Conservation (phyloP, 2,888 invertebrate species). For the Chironomus riparius region DNA sequence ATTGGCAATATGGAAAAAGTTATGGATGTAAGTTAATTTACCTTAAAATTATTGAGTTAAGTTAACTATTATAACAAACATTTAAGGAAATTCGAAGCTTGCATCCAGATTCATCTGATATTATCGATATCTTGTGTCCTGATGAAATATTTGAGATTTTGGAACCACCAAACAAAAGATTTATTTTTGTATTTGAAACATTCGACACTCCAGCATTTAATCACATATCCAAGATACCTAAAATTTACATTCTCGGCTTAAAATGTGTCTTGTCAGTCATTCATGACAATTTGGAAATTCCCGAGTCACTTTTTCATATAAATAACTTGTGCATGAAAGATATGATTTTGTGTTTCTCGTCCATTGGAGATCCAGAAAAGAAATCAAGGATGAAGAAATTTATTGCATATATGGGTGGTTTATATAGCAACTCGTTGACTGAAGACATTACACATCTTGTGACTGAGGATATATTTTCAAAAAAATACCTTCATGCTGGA, state of each 20-base stretch:
- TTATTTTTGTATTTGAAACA: too few species aligned
- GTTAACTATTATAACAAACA: too few species aligned
- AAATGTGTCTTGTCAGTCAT: not conserved
- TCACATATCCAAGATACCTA: too few species aligned
- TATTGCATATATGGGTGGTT: not conserved
- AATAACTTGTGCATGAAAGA: not conserved
- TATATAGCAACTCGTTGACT: slow-evolving; percentile 28
- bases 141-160: too few species aligned
- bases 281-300: not conserved
- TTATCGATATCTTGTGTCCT: too few species aligned
- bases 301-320: not conserved
- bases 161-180: too few species aligned
- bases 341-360: not conserved
- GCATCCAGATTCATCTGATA: too few species aligned
- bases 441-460: slow-evolving; percentile 29
- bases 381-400: not conserved
- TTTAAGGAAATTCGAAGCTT: too few species aligned
- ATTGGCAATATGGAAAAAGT: too few species aligned
- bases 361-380: not conserved
- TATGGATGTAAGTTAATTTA: too few species aligned
- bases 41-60: too few species aligned
- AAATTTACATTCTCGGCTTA: not conserved
- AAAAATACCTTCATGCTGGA: slow-evolving; percentile 18
- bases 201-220: too few species aligned
- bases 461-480: slow-evolving; percentile 28